These are phyloP conservation scores for Ploceus nigricollis DNA, from an alignment of 2,113 vertebrate species.

Conservation along the genomic window DNA sequence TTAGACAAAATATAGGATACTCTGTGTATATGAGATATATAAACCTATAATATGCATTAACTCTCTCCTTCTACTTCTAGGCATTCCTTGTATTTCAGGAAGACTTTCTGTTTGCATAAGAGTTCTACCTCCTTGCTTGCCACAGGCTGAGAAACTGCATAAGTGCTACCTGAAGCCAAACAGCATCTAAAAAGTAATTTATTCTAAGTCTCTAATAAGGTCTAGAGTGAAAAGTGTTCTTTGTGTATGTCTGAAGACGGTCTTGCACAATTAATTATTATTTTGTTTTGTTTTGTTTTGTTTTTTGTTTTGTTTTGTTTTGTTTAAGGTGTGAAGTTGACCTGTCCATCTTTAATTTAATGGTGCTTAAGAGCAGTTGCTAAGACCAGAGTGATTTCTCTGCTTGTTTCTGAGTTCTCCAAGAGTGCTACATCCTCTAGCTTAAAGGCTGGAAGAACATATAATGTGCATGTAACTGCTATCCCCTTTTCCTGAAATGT, in stretches of 20 bases:
- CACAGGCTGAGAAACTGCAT: background rate
- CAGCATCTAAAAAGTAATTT: background rate
- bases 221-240: background rate
- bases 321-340: background rate
- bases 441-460: background rate
- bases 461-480: fast-evolving
- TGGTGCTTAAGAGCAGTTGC: background rate
- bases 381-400: background rate
- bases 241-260: background rate
- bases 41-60: background rate
- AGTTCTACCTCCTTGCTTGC: background rate
- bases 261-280: background rate
- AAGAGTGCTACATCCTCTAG: background rate
- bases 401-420: background rate
- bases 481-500: background rate
- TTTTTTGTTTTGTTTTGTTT: background rate
- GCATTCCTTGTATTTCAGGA: background rate
- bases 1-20: background rate
- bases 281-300: background rate
- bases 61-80: background rate
- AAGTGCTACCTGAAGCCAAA: background rate
- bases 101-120: background rate
- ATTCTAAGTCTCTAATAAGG: background rate
- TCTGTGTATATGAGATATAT: background rate
- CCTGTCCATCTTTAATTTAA: background rate